Evolutionary conservation across 2,113 vertebrate species (phyloP), one percentile per base, ranked within the genome.

Genomic region (Zingel zingel): DNA sequence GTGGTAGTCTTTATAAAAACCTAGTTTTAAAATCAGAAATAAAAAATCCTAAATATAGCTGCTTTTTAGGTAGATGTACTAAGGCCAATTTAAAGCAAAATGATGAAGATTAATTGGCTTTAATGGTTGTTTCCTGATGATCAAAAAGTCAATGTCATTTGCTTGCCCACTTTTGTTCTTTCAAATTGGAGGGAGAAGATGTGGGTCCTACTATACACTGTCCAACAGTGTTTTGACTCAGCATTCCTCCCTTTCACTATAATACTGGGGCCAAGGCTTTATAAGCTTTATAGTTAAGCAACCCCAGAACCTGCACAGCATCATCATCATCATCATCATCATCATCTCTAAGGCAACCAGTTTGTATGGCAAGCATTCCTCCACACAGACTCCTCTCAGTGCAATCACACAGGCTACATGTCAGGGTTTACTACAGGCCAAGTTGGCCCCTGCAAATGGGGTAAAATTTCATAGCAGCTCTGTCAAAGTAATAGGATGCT

Each of bases 331-430:
- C 68, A 82, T 84, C 58, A 12, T 18, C 65, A 82, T 84, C 59
- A 10, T 18, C 58, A 67, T 79, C 45, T 50, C 76, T 74, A 45
- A 54, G 56, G 74, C 59, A 89, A 88, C 83, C 50, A 18, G 74
- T 73, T 10, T 83, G 39, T 45, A 54, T 56, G 76, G 64, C 50
- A 64, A 68, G 67, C 77, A 87, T 88, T 89, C 74, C 78, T 83
- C 23, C 70, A 79, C 68, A 80, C 53, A 47, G 39, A 5, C 68
- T n/a, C 43, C 33, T 61, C 64, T 81, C 54, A 73, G 51, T 30
- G 33, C 43, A 36, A 9, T 23, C 59, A 63, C 50, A 76, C 36
- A 57, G 53, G 45, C n/a, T 51, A 2, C 61, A 69, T 78, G 65
- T 61, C 62, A 30, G 53, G 36, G 50, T 73, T 75, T 51, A 68